Evolutionary conservation across 2,888 invertebrate species (phyloP).

Genomic region (Euproctis similis): DNA sequence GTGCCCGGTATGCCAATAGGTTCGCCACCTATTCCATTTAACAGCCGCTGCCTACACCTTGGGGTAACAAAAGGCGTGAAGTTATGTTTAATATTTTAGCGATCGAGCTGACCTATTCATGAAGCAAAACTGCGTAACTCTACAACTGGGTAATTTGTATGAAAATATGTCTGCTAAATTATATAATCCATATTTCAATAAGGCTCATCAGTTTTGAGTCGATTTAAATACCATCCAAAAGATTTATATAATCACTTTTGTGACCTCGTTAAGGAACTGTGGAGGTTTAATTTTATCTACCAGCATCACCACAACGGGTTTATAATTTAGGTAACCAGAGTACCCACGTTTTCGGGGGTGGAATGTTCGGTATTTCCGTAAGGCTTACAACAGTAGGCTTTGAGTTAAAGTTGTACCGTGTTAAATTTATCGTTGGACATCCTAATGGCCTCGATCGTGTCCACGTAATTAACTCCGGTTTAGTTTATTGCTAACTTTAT

Average conservation of each 20-base stretch:
- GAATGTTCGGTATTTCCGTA: constrained; percentile 4
- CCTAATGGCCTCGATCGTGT: constrained; percentile 11
- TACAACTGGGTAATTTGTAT: no score
- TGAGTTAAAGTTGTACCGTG: constrained; percentile 11
- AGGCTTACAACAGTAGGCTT: constrained; percentile 7
- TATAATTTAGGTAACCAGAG: constrained; percentile 3
- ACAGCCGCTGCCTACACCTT: no score
- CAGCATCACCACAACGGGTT: neutral
- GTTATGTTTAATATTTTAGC: no score
- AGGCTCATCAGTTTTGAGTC: neutral
- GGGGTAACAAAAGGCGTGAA: no score
- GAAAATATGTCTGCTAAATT: no score
- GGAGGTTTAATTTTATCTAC: neutral
- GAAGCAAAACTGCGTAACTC: no score
- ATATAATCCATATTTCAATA: no score
- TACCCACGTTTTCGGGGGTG: constrained; percentile 5
- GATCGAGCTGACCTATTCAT: no score
- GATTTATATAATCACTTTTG: constrained; percentile 1
- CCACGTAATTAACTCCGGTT: constrained; percentile 18
- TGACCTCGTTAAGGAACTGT: neutral
- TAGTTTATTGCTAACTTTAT: constrained; percentile 14
- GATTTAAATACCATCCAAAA: neutral
- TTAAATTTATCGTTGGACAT: constrained; percentile 16
- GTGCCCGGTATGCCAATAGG: no score
- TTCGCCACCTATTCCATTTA: no score